Evolutionary conservation across 2,888 invertebrate species (phyloP).

Genomic region (Tromatobia lineatoria): DNA sequence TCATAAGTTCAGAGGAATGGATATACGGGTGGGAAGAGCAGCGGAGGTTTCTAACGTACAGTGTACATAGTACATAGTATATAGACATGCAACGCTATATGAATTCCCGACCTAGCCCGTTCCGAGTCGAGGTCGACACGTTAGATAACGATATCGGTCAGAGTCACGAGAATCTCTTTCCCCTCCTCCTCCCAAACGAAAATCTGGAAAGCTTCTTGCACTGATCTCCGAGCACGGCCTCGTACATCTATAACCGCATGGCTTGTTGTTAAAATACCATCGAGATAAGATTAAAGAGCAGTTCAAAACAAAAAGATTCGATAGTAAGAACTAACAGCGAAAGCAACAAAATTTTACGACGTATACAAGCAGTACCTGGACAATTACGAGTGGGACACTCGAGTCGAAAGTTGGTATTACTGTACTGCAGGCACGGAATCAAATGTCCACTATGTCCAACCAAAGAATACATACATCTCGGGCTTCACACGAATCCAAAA

Average conservation of each 20-base stretch:
- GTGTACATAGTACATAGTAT: constrained; percentile 3
- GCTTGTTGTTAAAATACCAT: constrained; percentile 9
- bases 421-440: not conserved
- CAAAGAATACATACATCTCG: not conserved
- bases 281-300: not conserved
- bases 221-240: constrained; percentile 14
- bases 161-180: constrained; percentile 10
- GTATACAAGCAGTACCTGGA: not conserved
- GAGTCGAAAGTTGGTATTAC: not conserved
- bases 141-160: constrained; percentile 40
- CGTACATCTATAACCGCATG: constrained; percentile 16
- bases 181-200: not conserved
- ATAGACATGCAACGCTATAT: not conserved
- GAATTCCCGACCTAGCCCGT: constrained; percentile 14
- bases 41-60: not conserved
- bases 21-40: constrained; percentile 1
- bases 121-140: constrained; percentile 22
- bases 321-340: not conserved
- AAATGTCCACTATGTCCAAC: not conserved
- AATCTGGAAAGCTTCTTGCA: not conserved
- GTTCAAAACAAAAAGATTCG: not conserved
- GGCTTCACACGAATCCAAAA: not conserved
- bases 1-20: constrained; percentile 30
- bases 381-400: not conserved
- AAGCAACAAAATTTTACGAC: not conserved